These are phyloP conservation scores for Galeopterus variegatus DNA, from an alignment of 2,113 vertebrate species.

Conservation along the genomic window DNA sequence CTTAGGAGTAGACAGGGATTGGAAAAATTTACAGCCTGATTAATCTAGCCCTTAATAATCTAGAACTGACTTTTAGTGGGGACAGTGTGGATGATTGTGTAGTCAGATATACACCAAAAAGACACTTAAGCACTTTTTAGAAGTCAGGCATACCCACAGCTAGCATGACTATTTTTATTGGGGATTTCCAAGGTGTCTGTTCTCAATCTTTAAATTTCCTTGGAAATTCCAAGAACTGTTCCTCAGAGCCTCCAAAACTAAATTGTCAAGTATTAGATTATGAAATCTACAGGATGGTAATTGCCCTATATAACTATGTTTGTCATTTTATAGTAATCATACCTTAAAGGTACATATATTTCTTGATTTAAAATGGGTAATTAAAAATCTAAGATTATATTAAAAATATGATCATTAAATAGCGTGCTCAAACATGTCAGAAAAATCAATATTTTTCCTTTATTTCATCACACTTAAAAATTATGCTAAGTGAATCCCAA, in stretches of 20 bases:
- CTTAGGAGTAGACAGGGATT: not conserved
- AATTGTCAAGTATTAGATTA: not conserved
- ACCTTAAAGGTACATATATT: not conserved
- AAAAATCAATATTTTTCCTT: slow-evolving; percentile 51
- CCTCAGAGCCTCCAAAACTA: not conserved
- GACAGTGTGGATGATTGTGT: not conserved
- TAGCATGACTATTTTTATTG: not conserved
- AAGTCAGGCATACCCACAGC: not conserved
- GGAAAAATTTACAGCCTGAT: not conserved
- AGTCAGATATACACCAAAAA: not conserved
- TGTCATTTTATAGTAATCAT: not conserved
- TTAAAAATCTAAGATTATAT: not conserved
- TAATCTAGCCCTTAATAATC: not conserved
- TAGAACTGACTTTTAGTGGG: not conserved
- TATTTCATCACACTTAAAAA: not conserved
- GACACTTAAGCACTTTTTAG: not conserved
- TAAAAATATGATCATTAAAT: slow-evolving; percentile 10
- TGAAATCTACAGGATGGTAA: not conserved
- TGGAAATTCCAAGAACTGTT: not conserved
- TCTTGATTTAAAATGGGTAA: not conserved
- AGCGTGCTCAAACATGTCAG: not conserved
- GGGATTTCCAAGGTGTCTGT: not conserved
- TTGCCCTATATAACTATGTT: not conserved
- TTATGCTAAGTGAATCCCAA: not conserved
- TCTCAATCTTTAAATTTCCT: slow-evolving; percentile 3